These are phyloP conservation scores for Campoplex capitator DNA, from an alignment of 2,888 invertebrate species.

Conservation along the genomic window DNA sequence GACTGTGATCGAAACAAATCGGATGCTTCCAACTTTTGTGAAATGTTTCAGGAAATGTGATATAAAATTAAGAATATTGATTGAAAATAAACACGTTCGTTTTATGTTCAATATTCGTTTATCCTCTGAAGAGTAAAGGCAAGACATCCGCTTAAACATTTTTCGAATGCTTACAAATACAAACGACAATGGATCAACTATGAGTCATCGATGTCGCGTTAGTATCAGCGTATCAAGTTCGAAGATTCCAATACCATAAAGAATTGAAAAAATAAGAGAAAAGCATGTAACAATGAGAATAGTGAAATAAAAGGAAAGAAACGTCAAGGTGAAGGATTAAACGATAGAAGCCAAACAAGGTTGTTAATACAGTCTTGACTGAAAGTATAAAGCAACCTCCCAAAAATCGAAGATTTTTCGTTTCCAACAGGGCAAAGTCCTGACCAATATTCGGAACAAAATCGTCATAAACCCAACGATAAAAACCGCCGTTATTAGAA, in stretches of 20 bases:
- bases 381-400: not conserved
- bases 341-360: too few relatives aligned
- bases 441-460: not conserved
- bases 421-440: not conserved
- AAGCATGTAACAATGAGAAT: not conserved
- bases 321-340: not conserved
- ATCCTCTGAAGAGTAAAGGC: not conserved
- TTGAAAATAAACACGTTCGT: not conserved
- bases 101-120: not conserved
- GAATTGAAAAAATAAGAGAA: not conserved
- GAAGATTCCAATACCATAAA: not conserved
- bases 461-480: not conserved
- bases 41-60: not conserved
- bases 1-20: not conserved
- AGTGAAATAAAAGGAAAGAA: not conserved
- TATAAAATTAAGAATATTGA: not conserved
- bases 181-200: not conserved
- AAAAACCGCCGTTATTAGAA: not conserved
- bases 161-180: not conserved
- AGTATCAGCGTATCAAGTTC: not conserved
- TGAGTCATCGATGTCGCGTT: not conserved
- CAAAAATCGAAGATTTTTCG: not conserved
- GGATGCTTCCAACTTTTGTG: not conserved
- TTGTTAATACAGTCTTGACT: not conserved
- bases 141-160: not conserved